phyloP scores from a whole-genome alignment of 1,140 invertebrate species.

The Magallana angulata region DNA sequence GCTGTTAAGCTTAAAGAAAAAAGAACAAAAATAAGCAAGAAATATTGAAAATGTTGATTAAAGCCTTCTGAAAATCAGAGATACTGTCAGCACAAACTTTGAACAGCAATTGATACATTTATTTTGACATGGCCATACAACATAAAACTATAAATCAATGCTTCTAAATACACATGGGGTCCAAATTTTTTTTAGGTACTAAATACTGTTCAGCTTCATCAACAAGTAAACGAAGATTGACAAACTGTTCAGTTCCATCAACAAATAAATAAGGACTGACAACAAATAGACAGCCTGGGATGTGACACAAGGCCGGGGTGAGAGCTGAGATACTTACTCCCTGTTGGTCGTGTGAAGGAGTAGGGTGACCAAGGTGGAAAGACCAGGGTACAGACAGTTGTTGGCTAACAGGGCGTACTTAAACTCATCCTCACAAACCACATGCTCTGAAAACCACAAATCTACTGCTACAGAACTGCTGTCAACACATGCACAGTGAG shows the following conservation, averaged over 20 bases:
- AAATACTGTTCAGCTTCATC: too few species aligned
- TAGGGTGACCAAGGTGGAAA: slow-evolving; percentile 97
- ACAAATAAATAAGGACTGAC: not conserved
- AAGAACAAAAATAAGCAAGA: too few species aligned
- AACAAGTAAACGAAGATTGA: not conserved
- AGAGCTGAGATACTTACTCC: slow-evolving; percentile 86
- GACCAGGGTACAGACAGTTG: slow-evolving; percentile 98
- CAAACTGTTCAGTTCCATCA: not conserved
- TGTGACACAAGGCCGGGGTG: not conserved
- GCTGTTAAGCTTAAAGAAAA: too few species aligned
- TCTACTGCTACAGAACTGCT: slow-evolving; percentile 9
- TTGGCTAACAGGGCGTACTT: slow-evolving; percentile 98
- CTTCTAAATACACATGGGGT: too few species aligned
- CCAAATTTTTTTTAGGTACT: too few species aligned
- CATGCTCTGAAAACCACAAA: slow-evolving; percentile 85
- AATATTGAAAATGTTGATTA: too few species aligned
- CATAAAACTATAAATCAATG: too few species aligned
- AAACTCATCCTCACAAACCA: slow-evolving; percentile 98
- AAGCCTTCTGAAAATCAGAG: too few species aligned
- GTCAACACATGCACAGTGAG: not conserved
- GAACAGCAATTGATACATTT: too few species aligned
- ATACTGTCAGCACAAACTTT: too few species aligned
- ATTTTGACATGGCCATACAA: too few species aligned
- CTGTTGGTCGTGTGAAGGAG: slow-evolving; percentile 96
- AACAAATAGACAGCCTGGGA: not conserved